A percentile compares a stretch with the other conserved stretches of the same genome.
phyloP scores from a whole-genome alignment of 2,113 vertebrate genomes.

The Rhabdornis inornatus region DNA sequence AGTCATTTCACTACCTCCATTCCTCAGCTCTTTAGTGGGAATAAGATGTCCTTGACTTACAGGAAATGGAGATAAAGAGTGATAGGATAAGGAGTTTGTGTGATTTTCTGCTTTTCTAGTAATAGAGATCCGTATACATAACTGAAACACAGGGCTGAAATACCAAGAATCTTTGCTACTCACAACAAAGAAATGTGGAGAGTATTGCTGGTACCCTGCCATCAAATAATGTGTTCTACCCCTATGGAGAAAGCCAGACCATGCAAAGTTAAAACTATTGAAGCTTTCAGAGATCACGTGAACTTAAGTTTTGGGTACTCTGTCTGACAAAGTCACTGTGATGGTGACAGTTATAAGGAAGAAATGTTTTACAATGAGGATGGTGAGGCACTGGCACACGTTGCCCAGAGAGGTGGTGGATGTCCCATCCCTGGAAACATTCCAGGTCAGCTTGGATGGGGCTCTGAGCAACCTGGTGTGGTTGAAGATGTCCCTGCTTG shows the following conservation, averaged over 20 bases:
- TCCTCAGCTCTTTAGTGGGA: neutral
- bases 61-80: neutral
- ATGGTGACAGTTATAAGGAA: neutral
- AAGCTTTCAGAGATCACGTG: neutral
- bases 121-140: neutral
- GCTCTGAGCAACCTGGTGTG: neutral
- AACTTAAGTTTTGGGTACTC: neutral
- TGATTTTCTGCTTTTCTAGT: neutral
- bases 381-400: neutral
- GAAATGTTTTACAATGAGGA: neutral
- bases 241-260: neutral
- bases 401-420: neutral
- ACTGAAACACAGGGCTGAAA: neutral
- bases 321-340: neutral
- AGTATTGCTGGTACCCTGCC: neutral
- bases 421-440: neutral
- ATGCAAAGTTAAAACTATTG: neutral
- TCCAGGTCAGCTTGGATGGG: neutral
- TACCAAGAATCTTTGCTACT: neutral
- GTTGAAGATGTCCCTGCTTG: neutral
- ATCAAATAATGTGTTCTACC: neutral
- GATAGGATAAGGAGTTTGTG: neutral
- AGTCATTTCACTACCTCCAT: neutral
- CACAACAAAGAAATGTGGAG: neutral
- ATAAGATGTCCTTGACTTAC: neutral